Conservation (phyloP, 2,888 invertebrate genomes). For the Trichogramma dendrolimi region DNA sequence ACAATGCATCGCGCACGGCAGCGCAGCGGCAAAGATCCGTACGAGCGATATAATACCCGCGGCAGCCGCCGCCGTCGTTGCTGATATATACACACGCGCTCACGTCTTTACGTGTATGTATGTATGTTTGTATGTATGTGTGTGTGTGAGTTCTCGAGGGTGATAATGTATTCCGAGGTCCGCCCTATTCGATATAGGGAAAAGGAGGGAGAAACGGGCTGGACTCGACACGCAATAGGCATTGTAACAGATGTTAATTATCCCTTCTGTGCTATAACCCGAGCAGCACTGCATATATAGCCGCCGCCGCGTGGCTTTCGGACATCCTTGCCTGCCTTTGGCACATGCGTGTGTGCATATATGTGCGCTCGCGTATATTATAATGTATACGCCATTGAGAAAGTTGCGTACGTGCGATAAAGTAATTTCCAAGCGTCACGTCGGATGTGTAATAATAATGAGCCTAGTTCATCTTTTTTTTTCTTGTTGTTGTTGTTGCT, state of each 20-base stretch:
- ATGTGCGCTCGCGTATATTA: no score
- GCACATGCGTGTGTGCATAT: not conserved
- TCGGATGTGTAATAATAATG: not conserved
- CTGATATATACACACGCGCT: not conserved
- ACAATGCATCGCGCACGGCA: constrained; percentile 28
- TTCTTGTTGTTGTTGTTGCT: no score
- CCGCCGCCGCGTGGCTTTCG: no score
- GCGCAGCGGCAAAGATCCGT: constrained; percentile 9
- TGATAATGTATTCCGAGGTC: constrained; percentile 52
- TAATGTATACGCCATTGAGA: no score
- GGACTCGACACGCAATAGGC: constrained; percentile 45
- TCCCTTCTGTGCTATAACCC: constrained; percentile 47
- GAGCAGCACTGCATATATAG: constrained; percentile 6
- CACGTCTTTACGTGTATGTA: not conserved
- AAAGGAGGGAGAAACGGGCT: constrained; percentile 41
- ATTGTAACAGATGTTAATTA: constrained; percentile 53
- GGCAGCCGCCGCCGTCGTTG: no score
- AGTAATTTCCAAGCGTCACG: constrained; percentile 24
- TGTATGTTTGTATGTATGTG: constrained; percentile 32
- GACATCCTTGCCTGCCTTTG: no score
- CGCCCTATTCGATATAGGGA: constrained; percentile 48
- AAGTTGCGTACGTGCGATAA: constrained; percentile 13
- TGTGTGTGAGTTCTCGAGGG: constrained; percentile 36
- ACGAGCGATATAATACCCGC: constrained; percentile 19
- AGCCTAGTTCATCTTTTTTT: no score